Evolutionary conservation across 1,140 invertebrate species (phyloP).

Genomic region (Penaeus indicus): DNA sequence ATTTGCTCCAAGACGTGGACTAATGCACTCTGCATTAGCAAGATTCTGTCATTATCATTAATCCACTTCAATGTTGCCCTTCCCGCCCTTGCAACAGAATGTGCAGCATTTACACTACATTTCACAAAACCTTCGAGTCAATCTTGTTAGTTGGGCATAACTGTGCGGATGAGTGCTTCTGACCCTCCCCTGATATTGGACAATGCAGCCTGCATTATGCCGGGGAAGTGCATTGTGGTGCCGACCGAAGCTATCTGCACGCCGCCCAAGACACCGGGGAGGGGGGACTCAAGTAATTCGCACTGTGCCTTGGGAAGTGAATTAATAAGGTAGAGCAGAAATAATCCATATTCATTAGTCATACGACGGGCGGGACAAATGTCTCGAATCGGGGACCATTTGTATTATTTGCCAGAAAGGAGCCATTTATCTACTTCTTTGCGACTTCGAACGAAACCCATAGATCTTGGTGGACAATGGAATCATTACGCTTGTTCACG

Average conservation of each 20-base stretch:
- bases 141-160: constrained; percentile 35
- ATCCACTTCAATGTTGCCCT: constrained; percentile 39
- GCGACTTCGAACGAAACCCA: constrained; percentile 41
- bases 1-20: constrained; percentile 6
- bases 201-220: constrained; percentile 31
- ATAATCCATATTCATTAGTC: too few relatives aligned
- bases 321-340: too few relatives aligned
- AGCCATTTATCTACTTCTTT: too few relatives aligned
- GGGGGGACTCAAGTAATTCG: too few relatives aligned
- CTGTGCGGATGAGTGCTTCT: neutral
- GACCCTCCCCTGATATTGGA: constrained; percentile 22
- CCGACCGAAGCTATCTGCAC: neutral
- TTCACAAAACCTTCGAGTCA: constrained; percentile 8
- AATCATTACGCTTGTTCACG: constrained; percentile 46
- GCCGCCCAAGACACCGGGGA: too few relatives aligned
- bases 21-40: constrained; percentile 42
- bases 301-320: too few relatives aligned
- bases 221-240: constrained; percentile 8
- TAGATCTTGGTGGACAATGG: constrained; percentile 49
- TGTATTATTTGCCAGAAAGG: too few relatives aligned
- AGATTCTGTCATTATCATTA: constrained; percentile 47
- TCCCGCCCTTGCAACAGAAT: neutral
- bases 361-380: too few relatives aligned
- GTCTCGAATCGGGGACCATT: too few relatives aligned
- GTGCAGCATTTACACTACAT: constrained; percentile 26